Evolutionary conservation across 1,140 invertebrate genomes (phyloP), one percentile per base, ranked within the genome.

Genomic region (Holotrichia oblita): DNA sequence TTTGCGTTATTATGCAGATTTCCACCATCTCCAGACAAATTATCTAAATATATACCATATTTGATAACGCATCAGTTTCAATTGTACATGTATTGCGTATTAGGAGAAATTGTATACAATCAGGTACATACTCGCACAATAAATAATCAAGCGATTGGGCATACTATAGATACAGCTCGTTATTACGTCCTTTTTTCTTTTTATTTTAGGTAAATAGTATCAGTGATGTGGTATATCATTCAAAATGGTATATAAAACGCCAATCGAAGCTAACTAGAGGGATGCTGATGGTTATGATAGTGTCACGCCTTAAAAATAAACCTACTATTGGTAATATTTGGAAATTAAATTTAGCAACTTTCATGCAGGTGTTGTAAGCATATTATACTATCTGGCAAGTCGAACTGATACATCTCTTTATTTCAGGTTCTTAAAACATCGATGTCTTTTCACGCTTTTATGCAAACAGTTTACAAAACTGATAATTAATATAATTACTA

Each of bases 351-450:
- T 55, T 76, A 42, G 17, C 17, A 24, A 76, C 44, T 4, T 76
- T 76, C 27, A 55, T 76, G 44, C 27, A 34, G 27, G 27, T 34
- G 14, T 4, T 2, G 44, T 76, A 34, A 48, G 20, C 4, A 40
- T 27, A n/a, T 7, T 55, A 14, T 9, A n/a, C n/a, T n/a, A n/a
- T n/a, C n/a, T n/a, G n/a, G n/a, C n/a, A n/a, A n/a, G n/a, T n/a
- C n/a, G n/a, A 34, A 34, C 4, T 34, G 4, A 34, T 34, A 34
- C 27, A 27, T 34, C 4, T 34, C 6, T 14, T 76, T 8, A 22
- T 76, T 76, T 24, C 20, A 76, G 75, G 75, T 76, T 27, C 27
- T 76, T 42, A 76, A 76, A 27, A 76, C 75, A 27, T 55, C 75
- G 9, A 42, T 76, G 24, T 55, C 75, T 41, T 41, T 76, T 10